Evolutionary conservation across 2,113 vertebrate genomes (phyloP).

Genomic region (Hassar affinis): DNA sequence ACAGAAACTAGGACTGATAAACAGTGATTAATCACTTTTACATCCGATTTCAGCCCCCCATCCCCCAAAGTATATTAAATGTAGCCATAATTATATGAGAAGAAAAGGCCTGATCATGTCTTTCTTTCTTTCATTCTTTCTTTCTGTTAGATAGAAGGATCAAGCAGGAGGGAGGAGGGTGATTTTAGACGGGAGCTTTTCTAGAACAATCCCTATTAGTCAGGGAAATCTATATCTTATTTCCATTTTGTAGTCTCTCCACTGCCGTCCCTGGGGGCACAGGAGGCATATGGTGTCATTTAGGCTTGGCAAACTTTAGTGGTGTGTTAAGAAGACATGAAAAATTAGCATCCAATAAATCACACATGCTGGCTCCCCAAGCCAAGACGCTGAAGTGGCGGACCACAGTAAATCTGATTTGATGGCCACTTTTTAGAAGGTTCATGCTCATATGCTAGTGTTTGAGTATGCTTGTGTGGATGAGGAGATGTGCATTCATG

Average conservation of each 20-base stretch:
- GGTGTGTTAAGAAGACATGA: constrained; percentile 62
- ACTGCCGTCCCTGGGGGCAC: constrained; percentile 36
- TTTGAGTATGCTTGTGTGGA: not conserved
- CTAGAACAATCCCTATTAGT: constrained; percentile 40
- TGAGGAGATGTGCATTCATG: constrained; percentile 15
- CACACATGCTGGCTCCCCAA: constrained; percentile 43
- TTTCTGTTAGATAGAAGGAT: constrained; percentile 35
- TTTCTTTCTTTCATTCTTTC: constrained; percentile 1
- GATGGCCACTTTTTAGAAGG: constrained; percentile 41
- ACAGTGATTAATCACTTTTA: constrained; percentile 82
- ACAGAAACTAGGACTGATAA: constrained; percentile 81
- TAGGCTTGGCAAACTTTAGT: constrained; percentile 66
- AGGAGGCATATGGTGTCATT: constrained; percentile 66
- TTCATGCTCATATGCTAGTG: constrained; percentile 23
- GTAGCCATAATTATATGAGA: constrained; percentile 70
- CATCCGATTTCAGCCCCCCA: constrained; percentile 64
- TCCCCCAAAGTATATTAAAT: constrained; percentile 75
- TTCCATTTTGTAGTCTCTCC: constrained; percentile 56
- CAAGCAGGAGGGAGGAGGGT: not conserved
- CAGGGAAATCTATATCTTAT: constrained; percentile 57
- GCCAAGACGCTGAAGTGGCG: constrained; percentile 49
- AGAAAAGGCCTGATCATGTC: constrained; percentile 61
- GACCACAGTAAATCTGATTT: constrained; percentile 57
- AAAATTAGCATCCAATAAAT: constrained; percentile 66
- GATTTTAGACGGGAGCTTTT: constrained; percentile 23